Evolutionary conservation across 1,140 invertebrate species (phyloP).

Genomic region (Steinernema khuongi): DNA sequence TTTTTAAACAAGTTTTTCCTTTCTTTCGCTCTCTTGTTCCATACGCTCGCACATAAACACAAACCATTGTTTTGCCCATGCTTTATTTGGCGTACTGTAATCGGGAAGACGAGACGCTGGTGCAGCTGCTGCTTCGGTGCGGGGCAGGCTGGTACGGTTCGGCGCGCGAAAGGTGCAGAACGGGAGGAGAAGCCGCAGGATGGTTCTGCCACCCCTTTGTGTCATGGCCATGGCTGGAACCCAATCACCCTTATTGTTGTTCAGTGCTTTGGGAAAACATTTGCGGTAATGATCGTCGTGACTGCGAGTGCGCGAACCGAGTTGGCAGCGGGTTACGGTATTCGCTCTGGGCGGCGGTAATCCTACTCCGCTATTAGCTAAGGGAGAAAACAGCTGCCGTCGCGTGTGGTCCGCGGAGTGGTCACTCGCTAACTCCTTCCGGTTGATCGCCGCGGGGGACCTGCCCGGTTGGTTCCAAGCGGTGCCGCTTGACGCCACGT

Average conservation of each 20-base stretch:
- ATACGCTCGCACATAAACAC: slow-evolving; percentile 9
- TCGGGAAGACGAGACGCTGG: neutral
- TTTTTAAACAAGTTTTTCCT: slow-evolving; percentile 17
- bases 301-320: neutral
- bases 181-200: neutral
- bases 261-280: neutral
- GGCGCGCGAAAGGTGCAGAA: neutral
- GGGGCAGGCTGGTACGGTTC: neutral
- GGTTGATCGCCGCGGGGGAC: neutral
- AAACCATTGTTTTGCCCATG: slow-evolving; percentile 11
- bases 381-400: neutral
- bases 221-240: slow-evolving; percentile 14
- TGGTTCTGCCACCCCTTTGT: slow-evolving; percentile 6
- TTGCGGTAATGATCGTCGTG: neutral
- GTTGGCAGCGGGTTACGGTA: neutral
- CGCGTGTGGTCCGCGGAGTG: neutral
- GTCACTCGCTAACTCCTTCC: neutral
- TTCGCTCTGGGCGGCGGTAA: neutral
- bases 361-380: neutral
- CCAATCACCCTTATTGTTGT: slow-evolving; percentile 8
- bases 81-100: slow-evolving; percentile 15
- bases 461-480: neutral
- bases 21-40: slow-evolving; percentile 6
- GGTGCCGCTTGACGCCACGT: neutral
- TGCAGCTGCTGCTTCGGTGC: neutral